Conservation (phyloP, 2,888 invertebrate species). For the Tachina lurida region DNA sequence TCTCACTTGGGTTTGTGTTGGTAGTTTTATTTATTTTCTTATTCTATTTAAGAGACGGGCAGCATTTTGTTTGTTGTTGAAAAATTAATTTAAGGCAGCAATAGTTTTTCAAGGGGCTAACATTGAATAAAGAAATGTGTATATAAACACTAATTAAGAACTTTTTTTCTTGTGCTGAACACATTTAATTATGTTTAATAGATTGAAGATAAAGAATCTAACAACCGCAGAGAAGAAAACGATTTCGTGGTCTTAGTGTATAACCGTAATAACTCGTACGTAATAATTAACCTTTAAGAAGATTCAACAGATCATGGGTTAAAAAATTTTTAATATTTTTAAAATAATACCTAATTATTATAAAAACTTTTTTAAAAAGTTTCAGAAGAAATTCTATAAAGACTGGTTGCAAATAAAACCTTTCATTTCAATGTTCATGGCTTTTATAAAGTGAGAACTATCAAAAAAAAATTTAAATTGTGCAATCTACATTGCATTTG, state of each 20-base stretch:
- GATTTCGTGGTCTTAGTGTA: background rate
- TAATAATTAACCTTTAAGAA: background rate
- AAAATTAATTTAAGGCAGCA: constrained; percentile 34
- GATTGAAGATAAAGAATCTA: constrained; percentile 13
- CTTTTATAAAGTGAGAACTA: no score
- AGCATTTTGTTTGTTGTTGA: background rate
- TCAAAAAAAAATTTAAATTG: no score
- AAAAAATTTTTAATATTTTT: no score
- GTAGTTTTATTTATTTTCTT: background rate
- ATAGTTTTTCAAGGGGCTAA: background rate
- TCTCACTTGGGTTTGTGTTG: constrained; percentile 27
- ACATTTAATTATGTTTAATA: constrained; percentile 3
- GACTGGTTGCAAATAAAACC: no score
- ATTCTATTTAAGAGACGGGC: background rate
- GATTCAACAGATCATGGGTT: no score
- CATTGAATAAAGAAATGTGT: background rate
- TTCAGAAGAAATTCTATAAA: no score
- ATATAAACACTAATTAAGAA: constrained; percentile 11
- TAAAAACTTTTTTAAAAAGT: no score
- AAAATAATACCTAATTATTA: no score
- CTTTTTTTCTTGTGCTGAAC: background rate
- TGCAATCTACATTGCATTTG: no score
- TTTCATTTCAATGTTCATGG: no score
- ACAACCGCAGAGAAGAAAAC: background rate
- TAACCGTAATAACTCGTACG: no score